Evolutionary conservation across 2,113 vertebrate genomes (phyloP).

Genomic region (Ursus arctos): DNA sequence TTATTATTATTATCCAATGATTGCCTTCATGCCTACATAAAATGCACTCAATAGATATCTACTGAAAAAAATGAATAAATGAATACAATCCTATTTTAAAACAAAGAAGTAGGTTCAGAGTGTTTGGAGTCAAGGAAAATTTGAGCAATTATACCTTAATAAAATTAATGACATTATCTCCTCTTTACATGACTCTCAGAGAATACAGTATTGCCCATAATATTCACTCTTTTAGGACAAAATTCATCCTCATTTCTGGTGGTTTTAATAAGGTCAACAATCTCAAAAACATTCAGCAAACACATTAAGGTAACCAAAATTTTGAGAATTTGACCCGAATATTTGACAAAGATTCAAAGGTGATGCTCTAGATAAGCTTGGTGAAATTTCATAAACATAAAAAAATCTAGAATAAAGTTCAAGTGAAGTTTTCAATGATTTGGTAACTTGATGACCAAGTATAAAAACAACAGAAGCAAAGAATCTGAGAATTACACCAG

Average conservation of each 20-base stretch:
- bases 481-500: not conserved
- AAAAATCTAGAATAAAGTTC: not conserved
- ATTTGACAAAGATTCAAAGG: not conserved
- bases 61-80: not conserved
- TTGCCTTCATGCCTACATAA: not conserved
- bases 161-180: not conserved
- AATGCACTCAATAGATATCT: not conserved
- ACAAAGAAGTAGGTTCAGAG: not conserved
- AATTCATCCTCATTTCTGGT: not conserved
- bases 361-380: not conserved
- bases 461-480: constrained; percentile 33
- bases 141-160: not conserved
- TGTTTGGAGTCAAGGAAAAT: not conserved
- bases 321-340: not conserved
- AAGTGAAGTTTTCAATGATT: constrained; percentile 22
- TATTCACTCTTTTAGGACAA: not conserved
- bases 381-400: not conserved
- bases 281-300: not conserved
- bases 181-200: not conserved
- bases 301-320: not conserved
- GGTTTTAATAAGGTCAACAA: not conserved
- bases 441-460: not conserved
- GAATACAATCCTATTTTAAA: not conserved
- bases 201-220: not conserved
- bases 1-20: not conserved